Conservation (phyloP, 2,888 invertebrate genomes). For the Brassicogethes aeneus region DNA sequence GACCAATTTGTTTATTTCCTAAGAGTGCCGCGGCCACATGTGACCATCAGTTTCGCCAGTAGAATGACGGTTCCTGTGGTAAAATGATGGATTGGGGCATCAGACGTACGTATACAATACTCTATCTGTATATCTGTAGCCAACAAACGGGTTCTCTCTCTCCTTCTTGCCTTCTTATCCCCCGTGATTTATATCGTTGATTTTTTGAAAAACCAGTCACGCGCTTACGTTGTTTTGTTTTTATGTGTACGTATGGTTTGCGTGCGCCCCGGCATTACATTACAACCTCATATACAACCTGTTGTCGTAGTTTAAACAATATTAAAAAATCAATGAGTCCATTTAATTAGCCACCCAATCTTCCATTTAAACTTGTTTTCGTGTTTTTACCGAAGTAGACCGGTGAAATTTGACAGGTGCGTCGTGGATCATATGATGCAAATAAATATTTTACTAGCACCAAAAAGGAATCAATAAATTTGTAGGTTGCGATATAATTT, state of each 20-base stretch:
- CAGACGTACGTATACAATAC: constrained; percentile 51
- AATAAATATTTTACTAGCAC: not conserved
- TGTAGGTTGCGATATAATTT: no score
- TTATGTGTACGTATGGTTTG: constrained; percentile 1
- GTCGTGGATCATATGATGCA: not conserved
- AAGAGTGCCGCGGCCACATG: no score
- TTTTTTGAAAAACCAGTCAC: constrained; percentile 27
- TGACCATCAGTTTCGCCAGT: no score
- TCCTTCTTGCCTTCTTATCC: no score
- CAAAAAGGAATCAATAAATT: not conserved
- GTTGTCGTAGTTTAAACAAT: no score
- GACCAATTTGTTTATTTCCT: no score
- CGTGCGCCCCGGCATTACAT: not conserved
- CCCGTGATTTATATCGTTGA: constrained; percentile 25
- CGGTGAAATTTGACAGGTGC: not conserved
- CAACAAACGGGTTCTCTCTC: constrained; percentile 23
- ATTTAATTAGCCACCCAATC: no score
- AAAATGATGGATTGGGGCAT: constrained; percentile 69
- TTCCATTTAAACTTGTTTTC: no score
- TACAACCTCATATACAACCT: not conserved
- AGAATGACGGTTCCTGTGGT: constrained; percentile 8
- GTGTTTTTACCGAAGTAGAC: no score
- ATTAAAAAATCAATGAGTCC: no score
- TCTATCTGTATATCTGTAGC: no score
- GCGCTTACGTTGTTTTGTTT: constrained; percentile 10